Evolutionary conservation across 2,888 invertebrate genomes (phyloP), one percentile per base, ranked within the genome.

Genomic region (Chrysolina americana): DNA sequence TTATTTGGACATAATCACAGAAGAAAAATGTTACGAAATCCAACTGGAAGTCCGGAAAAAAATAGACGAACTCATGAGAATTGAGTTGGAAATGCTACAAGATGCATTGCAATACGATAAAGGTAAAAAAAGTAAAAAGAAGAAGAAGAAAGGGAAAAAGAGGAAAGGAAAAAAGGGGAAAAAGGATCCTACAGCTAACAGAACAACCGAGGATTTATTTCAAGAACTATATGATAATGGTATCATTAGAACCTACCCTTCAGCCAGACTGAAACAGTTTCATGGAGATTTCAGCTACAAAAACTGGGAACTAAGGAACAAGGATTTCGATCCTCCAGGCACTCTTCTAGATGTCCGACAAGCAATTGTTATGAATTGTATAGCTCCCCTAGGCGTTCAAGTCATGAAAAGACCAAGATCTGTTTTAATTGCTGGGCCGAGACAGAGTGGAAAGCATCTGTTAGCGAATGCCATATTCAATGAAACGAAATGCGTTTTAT

Each of bases 391-490:
- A 23, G 87, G 87, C 65, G 89, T 89, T 48, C 81, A 85, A 15
- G 88, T 88, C 72, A 84, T 88, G 68, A 86, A 88, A 68, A 88
- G 88, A 68, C 87, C 88, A 10, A 89, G 90, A 85, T 91, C 94
- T 0, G 91, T 94, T 23, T 86, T 95, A 68, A 89, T 96, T 23
- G 92, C 92, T 41, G 96, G 96, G 0, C 92, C 94, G 0, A 89
- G 91, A 65, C 90, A 91, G 41, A 89, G 91, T 47, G 96, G 95
- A 0, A 95, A 96, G 87, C 91, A 90, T 82, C 90, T 93, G 76
- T 87, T 96, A 69, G 91, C 92, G 0, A 91, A 95, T 81, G 94
- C 94, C 0, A 89, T 96, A 41, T 95, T 94, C 78, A 92, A 92
- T 1, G 94, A 95, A 87, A 91, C 93, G 1, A 92, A 93, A 66